A percentile compares a stretch with the other conserved stretches of the same genome.
Conservation (phyloP, 2,113 vertebrate genomes). For the Emydura subglobosa region DNA sequence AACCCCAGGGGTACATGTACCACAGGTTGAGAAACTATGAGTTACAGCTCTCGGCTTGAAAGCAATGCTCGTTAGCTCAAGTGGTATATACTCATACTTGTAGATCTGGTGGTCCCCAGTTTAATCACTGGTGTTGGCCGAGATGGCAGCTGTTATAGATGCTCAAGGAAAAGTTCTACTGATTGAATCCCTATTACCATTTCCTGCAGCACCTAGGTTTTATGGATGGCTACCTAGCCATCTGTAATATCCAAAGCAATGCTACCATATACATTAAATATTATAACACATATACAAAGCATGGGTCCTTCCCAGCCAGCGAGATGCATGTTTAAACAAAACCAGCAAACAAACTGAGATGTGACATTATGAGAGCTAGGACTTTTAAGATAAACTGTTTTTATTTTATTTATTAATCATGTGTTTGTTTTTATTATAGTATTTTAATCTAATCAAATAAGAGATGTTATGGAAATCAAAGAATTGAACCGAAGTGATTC, state of each 20-base stretch:
- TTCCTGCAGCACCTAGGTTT: background rate
- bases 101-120: no score
- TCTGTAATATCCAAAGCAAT: background rate
- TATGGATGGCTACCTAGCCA: background rate
- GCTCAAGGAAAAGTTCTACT: background rate
- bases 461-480: slow-evolving; percentile 4
- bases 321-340: background rate
- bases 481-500: background rate
- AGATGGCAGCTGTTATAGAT: background rate
- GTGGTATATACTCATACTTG: background rate
- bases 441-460: background rate
- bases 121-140: background rate
- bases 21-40: no score
- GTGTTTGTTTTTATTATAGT: background rate
- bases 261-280: background rate
- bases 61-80: background rate
- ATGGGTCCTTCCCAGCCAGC: background rate
- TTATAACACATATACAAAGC: background rate
- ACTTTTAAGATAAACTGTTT: background rate
- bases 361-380: background rate
- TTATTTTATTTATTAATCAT: background rate
- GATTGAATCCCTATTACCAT: accelerated
- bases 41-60: no score
- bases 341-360: background rate
- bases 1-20: no score